Evolutionary conservation across 2,113 vertebrate species (phyloP).

Genomic region (Paradoxurus hermaphroditus): DNA sequence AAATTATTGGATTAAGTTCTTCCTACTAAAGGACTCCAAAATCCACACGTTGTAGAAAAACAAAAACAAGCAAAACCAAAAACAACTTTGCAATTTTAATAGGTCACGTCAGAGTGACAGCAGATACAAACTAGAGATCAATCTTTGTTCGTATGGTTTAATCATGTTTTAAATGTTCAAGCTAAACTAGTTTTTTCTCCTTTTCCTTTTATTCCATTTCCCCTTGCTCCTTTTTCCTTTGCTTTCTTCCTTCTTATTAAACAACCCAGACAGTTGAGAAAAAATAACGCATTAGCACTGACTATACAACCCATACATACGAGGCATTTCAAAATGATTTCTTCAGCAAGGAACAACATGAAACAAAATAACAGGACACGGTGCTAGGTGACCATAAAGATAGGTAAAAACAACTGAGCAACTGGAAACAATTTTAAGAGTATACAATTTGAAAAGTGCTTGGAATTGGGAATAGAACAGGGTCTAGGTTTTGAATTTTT

Average conservation of each 20-base stretch:
- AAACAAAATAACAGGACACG: slow-evolving; percentile 4
- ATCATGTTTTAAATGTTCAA: not conserved
- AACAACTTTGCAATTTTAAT: not conserved
- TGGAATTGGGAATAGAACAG: not conserved
- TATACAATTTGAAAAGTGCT: not conserved
- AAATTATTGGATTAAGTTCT: not conserved
- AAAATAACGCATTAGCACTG: slow-evolving; percentile 5
- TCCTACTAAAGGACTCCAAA: not conserved
- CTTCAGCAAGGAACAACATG: not conserved
- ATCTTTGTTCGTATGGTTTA: not conserved
- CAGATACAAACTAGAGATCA: not conserved
- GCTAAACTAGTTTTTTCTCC: not conserved
- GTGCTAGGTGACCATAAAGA: not conserved
- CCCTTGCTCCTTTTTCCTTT: not conserved
- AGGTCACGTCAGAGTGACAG: not conserved
- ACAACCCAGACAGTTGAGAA: not conserved
- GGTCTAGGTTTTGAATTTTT: not conserved
- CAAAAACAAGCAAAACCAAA: not conserved
- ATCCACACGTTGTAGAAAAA: not conserved
- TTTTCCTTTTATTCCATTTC: not conserved
- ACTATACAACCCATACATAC: not conserved
- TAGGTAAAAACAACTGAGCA: not conserved
- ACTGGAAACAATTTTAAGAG: not conserved
- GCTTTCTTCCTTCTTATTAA: not conserved
- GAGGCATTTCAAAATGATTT: not conserved